Conservation (phyloP, 1,140 invertebrate genomes). For the Cryptotermes secundus region DNA sequence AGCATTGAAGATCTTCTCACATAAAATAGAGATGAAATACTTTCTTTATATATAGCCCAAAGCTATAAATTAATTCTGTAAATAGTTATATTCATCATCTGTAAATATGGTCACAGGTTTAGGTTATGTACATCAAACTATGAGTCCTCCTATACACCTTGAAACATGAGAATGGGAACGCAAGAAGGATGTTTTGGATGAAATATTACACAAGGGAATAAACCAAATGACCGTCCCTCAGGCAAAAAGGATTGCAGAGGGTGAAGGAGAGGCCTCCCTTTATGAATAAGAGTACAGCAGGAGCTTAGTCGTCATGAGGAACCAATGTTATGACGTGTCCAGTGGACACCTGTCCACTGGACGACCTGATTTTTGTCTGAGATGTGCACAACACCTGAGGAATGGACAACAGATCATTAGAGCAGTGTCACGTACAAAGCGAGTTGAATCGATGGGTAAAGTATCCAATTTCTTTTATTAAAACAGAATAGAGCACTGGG, state of each 20-base stretch:
- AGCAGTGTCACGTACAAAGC: no score
- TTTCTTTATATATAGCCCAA: not conserved
- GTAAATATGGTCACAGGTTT: not conserved
- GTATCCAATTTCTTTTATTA: no score
- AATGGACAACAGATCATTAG: not conserved
- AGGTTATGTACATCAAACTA: not conserved
- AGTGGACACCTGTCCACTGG: not conserved
- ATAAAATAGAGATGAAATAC: not conserved
- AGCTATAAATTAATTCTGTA: not conserved
- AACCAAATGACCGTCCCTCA: not conserved
- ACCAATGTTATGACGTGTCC: not conserved
- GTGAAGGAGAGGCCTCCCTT: not conserved
- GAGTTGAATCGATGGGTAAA: not conserved
- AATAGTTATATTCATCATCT: not conserved
- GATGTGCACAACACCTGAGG: not conserved
- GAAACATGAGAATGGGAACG: not conserved
- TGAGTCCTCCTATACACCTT: not conserved
- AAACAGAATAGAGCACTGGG: no score
- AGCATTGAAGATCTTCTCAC: not conserved
- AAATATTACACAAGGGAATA: not conserved
- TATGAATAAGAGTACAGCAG: not conserved
- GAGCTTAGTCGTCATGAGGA: not conserved
- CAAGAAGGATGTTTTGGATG: not conserved
- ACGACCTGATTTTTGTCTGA: not conserved
- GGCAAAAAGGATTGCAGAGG: slow-evolving; percentile 2